Evolutionary conservation across 2,888 invertebrate species (phyloP).

Genomic region (Nineta flava): DNA sequence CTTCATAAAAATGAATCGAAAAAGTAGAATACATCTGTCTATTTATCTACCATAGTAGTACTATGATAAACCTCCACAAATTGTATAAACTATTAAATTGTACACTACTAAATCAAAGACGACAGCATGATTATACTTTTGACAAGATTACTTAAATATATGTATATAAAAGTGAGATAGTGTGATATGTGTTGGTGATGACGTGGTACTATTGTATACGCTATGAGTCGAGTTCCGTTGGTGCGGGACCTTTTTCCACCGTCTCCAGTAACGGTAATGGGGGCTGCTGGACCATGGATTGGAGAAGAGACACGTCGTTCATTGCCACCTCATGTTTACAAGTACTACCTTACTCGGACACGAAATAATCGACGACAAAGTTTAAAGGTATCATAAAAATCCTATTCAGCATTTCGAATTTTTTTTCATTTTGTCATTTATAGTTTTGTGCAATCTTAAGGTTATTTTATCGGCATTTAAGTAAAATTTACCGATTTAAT

Average conservation of each 20-base stretch:
- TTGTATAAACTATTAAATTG: no score
- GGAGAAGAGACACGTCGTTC: constrained; percentile 47
- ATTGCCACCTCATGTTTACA: constrained; percentile 46
- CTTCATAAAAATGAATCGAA: no score
- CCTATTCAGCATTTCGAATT: background rate
- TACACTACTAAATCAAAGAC: no score
- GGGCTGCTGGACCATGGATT: constrained; percentile 31
- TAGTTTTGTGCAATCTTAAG: background rate
- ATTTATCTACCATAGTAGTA: no score
- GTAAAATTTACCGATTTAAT: background rate
- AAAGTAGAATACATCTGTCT: no score
- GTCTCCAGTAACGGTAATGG: constrained; percentile 17
- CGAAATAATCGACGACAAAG: constrained; percentile 27
- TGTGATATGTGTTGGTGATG: background rate
- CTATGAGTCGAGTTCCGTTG: constrained; percentile 25
- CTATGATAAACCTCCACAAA: no score
- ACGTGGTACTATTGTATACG: constrained; percentile 8
- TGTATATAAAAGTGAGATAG: background rate
- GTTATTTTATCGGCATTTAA: background rate
- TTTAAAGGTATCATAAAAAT: constrained; percentile 21
- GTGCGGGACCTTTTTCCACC: constrained; percentile 27
- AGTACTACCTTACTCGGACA: constrained; percentile 41
- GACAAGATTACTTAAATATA: background rate
- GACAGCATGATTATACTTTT: no score
- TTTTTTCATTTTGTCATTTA: background rate